Base-by-base conservation (phyloP, 2,797 vertebrate species). In the Gastrophryne carolinensis region DNA sequence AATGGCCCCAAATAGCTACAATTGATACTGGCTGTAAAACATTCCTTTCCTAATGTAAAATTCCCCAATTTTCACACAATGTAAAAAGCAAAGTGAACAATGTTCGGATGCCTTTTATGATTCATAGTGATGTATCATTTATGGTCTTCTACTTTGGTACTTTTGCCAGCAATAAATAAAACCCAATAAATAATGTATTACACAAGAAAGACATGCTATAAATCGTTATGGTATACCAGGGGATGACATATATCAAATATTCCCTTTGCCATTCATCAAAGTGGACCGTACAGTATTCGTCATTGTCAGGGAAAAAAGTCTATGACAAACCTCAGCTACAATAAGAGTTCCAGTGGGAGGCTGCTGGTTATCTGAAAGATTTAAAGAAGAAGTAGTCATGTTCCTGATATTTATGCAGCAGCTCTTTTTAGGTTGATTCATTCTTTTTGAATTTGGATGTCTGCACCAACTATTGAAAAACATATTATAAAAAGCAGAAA, bases 231-330 rank as follows among this genome's bases (percentile, higher is more conserved):
- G 6, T 69, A 57, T 21, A 57, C 50, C 24, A 57, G 10, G 35
- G 44, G 66, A 69, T 17, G 37, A 54, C 13, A 27, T 57, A 32
- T 34, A 57, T 69, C 66, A 69, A 44, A 23, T 69, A 69, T 69
- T 69, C 66, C 26, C 26, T 69, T 69, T 56, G 15, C 39, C n/a
- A 15, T 30, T 44, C 23, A 69, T 69, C 10, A 69, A 50, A 69
- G n/a, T n/a, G 56, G 34, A 39, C 37, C 53, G 37, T n/a, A n/a
- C 56, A 27, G 30, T 37, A 71, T 32, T 44, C 34, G 57, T 60
- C 39, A 17, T 27, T 30, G 66, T 56, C 52, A 44, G 34, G 57
- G 35, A 69, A 56, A 21, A 69, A 24, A 29, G 12, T 32, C 26
- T 12, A 5, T 24, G 47, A 66, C 47, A 66, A 37, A 52, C 19